Conservation (phyloP, 2,113 vertebrate species). For the Philantomba maxwellii region DNA sequence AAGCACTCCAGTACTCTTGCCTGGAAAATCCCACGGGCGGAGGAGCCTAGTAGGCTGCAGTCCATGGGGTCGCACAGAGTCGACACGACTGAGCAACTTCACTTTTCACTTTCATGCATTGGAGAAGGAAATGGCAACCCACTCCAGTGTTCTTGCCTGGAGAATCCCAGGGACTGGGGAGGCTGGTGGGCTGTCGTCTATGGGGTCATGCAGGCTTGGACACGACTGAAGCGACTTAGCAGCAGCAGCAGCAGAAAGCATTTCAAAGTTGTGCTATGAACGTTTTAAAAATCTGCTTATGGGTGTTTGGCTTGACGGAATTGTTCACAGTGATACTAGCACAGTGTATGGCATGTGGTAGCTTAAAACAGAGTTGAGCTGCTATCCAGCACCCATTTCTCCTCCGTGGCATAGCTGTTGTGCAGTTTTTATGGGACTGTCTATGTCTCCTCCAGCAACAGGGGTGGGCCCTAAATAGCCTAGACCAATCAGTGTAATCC, state of each 20-base stretch:
- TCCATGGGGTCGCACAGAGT: too few relatives aligned
- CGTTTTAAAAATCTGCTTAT: background rate
- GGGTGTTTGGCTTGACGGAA: background rate
- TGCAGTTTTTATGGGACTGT: background rate
- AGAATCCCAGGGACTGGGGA: too few relatives aligned
- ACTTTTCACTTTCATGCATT: too few relatives aligned
- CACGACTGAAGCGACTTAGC: too few relatives aligned
- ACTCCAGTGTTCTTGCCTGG: too few relatives aligned
- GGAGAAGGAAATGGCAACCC: too few relatives aligned
- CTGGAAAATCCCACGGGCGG: too few relatives aligned
- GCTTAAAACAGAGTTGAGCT: background rate
- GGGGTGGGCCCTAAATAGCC: background rate
- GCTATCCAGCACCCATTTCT: background rate
- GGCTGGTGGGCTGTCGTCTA: too few relatives aligned
- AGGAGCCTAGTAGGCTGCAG: too few relatives aligned
- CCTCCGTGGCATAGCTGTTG: background rate
- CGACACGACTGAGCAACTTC: too few relatives aligned
- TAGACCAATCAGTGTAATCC: background rate
- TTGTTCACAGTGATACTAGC: background rate
- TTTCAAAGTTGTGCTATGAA: background rate
- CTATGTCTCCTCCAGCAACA: background rate
- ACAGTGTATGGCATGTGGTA: fast-evolving
- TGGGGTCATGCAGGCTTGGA: too few relatives aligned
- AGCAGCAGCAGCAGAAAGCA: background rate
- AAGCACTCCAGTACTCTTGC: background rate